Evolutionary conservation across 2,888 invertebrate genomes (phyloP).

Genomic region (Drosophila borealis): DNA sequence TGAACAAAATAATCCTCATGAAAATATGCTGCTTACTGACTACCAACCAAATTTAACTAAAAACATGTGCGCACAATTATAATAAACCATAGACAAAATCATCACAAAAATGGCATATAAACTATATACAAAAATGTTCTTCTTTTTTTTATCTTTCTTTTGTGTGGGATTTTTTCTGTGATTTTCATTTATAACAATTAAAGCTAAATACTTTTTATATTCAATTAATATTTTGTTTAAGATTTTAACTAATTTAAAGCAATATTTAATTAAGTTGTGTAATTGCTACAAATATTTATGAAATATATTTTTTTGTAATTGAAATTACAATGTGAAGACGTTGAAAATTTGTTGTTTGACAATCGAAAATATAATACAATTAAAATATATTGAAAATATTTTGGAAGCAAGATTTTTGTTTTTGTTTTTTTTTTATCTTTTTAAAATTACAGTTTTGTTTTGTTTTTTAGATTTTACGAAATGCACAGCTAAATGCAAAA

Average conservation of each 20-base stretch:
- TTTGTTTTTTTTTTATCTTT: slow-evolving; percentile 1
- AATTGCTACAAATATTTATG: slow-evolving; percentile 60
- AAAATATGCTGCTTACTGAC: slow-evolving; percentile 43
- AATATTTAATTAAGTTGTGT: slow-evolving; percentile 50
- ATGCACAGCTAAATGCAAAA: slow-evolving; percentile 65
- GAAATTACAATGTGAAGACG: slow-evolving; percentile 81
- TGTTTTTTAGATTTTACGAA: slow-evolving; percentile 28
- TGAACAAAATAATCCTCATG: slow-evolving; percentile 72
- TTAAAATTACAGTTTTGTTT: neutral
- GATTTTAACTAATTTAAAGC: slow-evolving; percentile 66
- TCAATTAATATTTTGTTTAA: slow-evolving; percentile 39
- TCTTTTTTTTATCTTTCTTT: slow-evolving; percentile 32
- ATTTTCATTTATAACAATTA: slow-evolving; percentile 71
- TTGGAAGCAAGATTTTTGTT: slow-evolving; percentile 39
- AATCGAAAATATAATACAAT: slow-evolving; percentile 42
- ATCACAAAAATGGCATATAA: slow-evolving; percentile 83
- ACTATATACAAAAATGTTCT: slow-evolving; percentile 62
- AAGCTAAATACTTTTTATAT: slow-evolving; percentile 67
- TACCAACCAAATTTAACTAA: slow-evolving; percentile 78
- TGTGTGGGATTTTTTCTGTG: slow-evolving; percentile 36
- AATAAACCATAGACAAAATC: slow-evolving; percentile 70
- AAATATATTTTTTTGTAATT: slow-evolving; percentile 48
- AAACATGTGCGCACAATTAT: slow-evolving; percentile 53
- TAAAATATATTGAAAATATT: slow-evolving; percentile 40
- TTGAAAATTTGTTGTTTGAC: slow-evolving; percentile 69